Percentiles rank a stretch among this genome's conserved stretches.
Conservation (phyloP, 2,113 vertebrate species). For the cattle (Bos taurus) region DNA sequence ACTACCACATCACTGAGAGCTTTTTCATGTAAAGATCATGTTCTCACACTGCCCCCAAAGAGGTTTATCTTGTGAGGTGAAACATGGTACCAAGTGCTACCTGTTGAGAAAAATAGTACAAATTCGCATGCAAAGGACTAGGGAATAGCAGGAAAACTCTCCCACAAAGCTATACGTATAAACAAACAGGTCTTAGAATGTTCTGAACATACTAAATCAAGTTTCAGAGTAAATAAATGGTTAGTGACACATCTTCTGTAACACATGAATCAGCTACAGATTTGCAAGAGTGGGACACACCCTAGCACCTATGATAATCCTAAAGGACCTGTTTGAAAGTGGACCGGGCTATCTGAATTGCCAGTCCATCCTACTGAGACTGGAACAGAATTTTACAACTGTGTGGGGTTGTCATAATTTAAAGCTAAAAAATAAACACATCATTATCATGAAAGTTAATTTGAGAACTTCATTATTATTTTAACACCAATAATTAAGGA, state of each 20-base stretch:
- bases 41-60: background rate
- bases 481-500: conserved; percentile 36
- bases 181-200: background rate
- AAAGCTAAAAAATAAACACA: conserved; percentile 24
- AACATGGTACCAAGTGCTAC: conserved; percentile 18
- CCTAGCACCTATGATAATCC: conserved; percentile 46
- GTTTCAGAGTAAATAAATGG: conserved; percentile 62
- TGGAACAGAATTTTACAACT: conserved; percentile 27
- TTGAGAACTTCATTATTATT: conserved; percentile 35
- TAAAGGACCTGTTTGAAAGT: conserved; percentile 58
- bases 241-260: conserved; percentile 66
- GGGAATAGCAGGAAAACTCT: background rate
- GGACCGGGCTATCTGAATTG: conserved; percentile 4
- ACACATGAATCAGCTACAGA: conserved; percentile 68
- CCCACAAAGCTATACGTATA: background rate
- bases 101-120: background rate
- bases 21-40: conserved; percentile 32
- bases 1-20: background rate
- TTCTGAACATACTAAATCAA: background rate
- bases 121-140: background rate
- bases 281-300: conserved; percentile 56
- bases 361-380: background rate
- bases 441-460: background rate
- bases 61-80: background rate
- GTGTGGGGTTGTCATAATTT: background rate